Conservation (phyloP, 1,140 invertebrate species). For the Nephila pilipes region DNA sequence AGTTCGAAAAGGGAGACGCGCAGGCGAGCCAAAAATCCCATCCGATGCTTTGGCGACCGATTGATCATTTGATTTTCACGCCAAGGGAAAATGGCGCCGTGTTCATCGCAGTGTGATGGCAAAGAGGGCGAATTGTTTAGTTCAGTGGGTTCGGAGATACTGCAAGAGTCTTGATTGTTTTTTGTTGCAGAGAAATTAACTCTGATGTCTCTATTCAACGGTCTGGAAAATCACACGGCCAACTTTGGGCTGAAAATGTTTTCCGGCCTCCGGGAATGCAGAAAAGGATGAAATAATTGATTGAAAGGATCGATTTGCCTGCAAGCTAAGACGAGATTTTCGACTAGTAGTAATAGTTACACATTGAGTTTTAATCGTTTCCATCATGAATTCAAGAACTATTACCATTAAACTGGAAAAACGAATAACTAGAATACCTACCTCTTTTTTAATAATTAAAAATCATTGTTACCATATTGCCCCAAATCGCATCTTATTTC, state of each 20-base stretch:
- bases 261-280: background rate
- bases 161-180: constrained; percentile 3
- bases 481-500: no score
- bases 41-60: constrained; percentile 32
- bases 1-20: constrained; percentile 6
- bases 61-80: constrained; percentile 65
- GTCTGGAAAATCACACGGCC: constrained; percentile 32
- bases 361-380: no score
- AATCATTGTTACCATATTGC: no score
- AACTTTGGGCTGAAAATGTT: constrained; percentile 25
- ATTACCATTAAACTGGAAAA: no score
- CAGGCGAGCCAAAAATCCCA: constrained; percentile 32
- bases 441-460: no score
- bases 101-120: background rate
- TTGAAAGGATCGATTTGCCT: constrained; percentile 1
- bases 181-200: constrained; percentile 50
- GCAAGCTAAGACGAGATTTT: background rate
- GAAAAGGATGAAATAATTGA: background rate
- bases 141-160: constrained; percentile 45
- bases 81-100: constrained; percentile 47
- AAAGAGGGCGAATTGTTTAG: constrained; percentile 8
- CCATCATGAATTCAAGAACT: no score
- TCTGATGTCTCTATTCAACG: constrained; percentile 42
- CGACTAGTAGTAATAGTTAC: no score
- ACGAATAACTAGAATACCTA: no score